Percentiles rank a stretch among this genome's conserved stretches.
These are phyloP conservation scores for Smutsia temminckii DNA, from an alignment of 2,797 vertebrate genomes.

Conservation along the genomic window DNA sequence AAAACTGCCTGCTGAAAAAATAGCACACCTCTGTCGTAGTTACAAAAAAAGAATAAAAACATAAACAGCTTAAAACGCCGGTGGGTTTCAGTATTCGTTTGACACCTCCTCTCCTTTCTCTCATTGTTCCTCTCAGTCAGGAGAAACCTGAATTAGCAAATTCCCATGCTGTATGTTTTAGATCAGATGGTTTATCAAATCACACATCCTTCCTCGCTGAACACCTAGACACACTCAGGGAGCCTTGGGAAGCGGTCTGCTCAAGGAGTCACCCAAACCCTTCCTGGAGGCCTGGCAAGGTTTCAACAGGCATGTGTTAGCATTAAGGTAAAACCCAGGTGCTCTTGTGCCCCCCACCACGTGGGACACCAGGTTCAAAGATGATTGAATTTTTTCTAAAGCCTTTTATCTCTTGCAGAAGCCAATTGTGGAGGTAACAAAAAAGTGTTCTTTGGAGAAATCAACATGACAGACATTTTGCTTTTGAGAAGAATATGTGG, in stretches of 20 bases:
- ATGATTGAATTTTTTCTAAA: not conserved
- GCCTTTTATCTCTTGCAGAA: not conserved
- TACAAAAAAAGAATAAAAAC: conserved; percentile 52
- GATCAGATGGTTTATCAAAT: not conserved
- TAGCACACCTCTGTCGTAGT: conserved; percentile 53
- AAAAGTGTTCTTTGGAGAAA: not conserved
- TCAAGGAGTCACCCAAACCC: not conserved
- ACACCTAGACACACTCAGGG: not conserved
- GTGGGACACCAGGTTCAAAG: not conserved
- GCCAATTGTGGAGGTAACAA: not conserved
- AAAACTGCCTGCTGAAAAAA: conserved; percentile 61
- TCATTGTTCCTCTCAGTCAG: not conserved
- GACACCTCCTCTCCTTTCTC: conserved; percentile 13
- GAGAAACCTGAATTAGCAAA: not conserved
- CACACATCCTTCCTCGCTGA: not conserved
- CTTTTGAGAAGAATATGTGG: not conserved
- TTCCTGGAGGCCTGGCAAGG: not conserved
- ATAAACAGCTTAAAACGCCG: conserved; percentile 32
- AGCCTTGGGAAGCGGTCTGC: not conserved
- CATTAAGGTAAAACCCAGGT: not conserved
- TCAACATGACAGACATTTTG: not conserved
- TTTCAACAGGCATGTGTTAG: not conserved
- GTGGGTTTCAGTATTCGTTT: conserved; percentile 7
- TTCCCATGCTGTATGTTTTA: not conserved
- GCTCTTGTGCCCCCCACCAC: no score